Conservation (phyloP, 2,113 vertebrate genomes). For the Brachyhypopomus occidentalis region DNA sequence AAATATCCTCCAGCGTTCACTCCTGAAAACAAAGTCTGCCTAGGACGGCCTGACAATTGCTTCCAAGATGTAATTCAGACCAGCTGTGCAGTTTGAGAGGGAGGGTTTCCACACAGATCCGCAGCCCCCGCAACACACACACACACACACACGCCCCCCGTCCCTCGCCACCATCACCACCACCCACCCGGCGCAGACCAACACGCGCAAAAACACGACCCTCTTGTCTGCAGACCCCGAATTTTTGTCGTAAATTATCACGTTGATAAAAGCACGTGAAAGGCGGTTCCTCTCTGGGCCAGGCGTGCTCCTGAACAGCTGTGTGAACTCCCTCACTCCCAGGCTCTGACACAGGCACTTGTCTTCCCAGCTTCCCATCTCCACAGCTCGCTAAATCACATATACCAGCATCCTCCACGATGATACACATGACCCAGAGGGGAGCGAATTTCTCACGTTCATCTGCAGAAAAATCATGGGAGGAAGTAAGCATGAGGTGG, state of each 20-base stretch:
- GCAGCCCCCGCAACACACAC: background rate
- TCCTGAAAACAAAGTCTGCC: slow-evolving; percentile 58
- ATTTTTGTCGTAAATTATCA: slow-evolving; percentile 71
- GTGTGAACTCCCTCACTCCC: background rate
- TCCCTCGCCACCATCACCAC: background rate
- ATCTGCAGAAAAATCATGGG: background rate
- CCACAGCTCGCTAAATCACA: background rate
- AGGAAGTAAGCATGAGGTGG: background rate
- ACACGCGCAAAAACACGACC: slow-evolving; percentile 44
- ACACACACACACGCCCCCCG: background rate
- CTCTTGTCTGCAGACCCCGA: slow-evolving; percentile 61
- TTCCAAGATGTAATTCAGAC: slow-evolving; percentile 68
- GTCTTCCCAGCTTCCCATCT: too few species aligned
- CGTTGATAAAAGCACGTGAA: slow-evolving; percentile 65
- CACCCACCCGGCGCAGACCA: background rate
- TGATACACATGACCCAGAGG: background rate
- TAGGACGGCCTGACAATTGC: slow-evolving; percentile 45
- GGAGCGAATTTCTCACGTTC: background rate
- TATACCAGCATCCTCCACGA: background rate
- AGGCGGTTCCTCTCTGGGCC: slow-evolving; percentile 14
- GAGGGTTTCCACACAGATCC: slow-evolving; percentile 1
- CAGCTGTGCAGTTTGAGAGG: slow-evolving; percentile 65
- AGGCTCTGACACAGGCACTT: background rate
- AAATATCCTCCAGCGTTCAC: slow-evolving; percentile 60
- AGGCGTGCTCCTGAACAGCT: background rate